Conservation (phyloP, 2,797 vertebrate genomes). For the Stomatorhinus walkeri region DNA sequence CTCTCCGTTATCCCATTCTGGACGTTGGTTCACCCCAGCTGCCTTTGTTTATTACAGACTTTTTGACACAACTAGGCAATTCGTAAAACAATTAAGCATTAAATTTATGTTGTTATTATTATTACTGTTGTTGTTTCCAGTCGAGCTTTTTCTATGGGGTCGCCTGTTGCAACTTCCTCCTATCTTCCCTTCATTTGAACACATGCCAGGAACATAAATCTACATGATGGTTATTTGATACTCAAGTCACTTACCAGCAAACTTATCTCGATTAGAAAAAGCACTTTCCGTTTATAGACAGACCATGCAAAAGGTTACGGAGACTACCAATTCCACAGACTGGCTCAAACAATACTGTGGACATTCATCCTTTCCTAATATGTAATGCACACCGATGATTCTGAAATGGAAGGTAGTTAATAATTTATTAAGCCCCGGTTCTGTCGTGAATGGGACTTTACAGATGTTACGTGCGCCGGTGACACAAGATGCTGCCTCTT, state of each 20-base stretch:
- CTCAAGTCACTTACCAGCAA: not conserved
- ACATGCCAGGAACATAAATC: not conserved
- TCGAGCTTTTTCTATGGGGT: not conserved
- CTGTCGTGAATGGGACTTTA: slow-evolving; percentile 11
- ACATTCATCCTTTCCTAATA: not conserved
- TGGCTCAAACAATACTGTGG: not conserved
- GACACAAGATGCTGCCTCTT: not conserved
- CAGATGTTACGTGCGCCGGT: slow-evolving; percentile 19
- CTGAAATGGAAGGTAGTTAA: slow-evolving; percentile 47
- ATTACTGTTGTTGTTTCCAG: not conserved
- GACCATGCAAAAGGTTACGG: not conserved
- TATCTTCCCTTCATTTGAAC: not conserved
- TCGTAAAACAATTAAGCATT: not conserved
- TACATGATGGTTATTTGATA: not conserved
- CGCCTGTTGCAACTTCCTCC: not conserved
- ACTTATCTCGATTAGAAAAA: not conserved
- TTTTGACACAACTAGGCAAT: not conserved
- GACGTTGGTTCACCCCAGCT: not conserved
- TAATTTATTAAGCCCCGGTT: slow-evolving; percentile 47
- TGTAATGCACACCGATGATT: slow-evolving; percentile 42
- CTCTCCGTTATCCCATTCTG: not conserved
- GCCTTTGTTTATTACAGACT: not conserved
- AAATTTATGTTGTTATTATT: not conserved
- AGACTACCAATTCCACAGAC: not conserved
- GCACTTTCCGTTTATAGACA: not conserved